Evolutionary conservation across 2,113 vertebrate species (phyloP), one percentile per base, ranked within the genome.

Genomic region (Sprattus sprattus): DNA sequence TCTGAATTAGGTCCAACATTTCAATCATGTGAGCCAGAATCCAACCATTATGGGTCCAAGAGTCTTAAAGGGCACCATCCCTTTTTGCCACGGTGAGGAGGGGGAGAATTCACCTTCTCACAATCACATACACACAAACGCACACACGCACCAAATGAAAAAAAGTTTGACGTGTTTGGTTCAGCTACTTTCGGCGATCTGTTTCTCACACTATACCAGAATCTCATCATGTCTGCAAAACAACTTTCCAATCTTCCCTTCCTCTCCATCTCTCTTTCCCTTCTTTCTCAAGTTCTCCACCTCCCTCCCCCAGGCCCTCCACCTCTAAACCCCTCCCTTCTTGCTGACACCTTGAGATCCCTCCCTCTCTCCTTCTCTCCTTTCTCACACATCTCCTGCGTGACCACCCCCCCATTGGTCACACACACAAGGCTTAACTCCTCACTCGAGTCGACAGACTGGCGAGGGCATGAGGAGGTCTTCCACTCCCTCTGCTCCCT

Each of bases 401-500:
- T 20, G 22, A 60, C 4, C 18, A 57, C 52, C 52, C 52, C 11
- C 52, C 52, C 52, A 20, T 20, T 6, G 16, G 52, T 57, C 52
- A 57, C 54, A 60, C 6, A 20, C 54, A 54, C 52, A 22, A 60
- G 54, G 54, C 54, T 60, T 60, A 60, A 60, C 54, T 60, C 54
- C 22, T 60, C 54, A 60, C 20, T 20, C 0, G 52, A 22, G 20
- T 60, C 54, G 54, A 60, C 54, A 60, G 54, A 60, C 20, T 60
- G 54, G 18, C 54, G 18, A 60, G 54, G 54, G 54, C 54, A 60
- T 20, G 18, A 60, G 54, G 54, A 60, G 54, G 54, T 60, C 54
- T 20, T 60, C 18, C 4, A 60, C 71, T 85, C 71, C 28, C 84
- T 28, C 9, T 85, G 13, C 15, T 88, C 45, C 60, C 82, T 57